Evolutionary conservation across 2,797 vertebrate genomes (phyloP).

Genomic region (Dipus sagitta): DNA sequence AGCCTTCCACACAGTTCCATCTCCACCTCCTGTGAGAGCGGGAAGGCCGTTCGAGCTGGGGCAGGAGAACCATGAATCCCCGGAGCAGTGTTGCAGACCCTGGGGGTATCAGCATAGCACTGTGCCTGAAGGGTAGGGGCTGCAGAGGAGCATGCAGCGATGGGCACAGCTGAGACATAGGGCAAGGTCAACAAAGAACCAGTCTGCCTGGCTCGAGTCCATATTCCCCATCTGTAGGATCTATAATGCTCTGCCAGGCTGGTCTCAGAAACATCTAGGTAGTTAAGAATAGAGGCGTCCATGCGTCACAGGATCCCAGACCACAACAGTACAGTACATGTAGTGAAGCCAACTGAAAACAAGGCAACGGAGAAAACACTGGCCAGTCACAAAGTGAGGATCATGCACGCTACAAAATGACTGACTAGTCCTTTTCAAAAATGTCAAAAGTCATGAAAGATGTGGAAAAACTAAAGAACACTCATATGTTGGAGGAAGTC

Average conservation of each 20-base stretch:
- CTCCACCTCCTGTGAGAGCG: rapidly evolving
- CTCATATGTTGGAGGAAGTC: background rate
- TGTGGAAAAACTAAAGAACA: background rate
- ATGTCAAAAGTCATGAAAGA: background rate
- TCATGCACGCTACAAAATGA: background rate
- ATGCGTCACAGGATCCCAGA: background rate
- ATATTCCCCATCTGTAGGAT: background rate
- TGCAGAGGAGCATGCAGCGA: too few species aligned
- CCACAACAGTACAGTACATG: background rate
- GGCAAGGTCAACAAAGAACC: background rate
- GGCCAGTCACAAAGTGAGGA: background rate
- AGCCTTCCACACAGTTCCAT: too few species aligned
- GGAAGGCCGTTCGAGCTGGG: background rate
- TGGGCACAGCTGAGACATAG: background rate
- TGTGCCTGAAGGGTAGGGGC: too few species aligned
- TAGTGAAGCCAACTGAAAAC: background rate
- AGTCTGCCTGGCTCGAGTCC: background rate
- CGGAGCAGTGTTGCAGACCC: background rate
- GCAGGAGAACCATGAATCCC: background rate
- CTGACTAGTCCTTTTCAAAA: background rate
- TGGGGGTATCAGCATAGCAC: too few species aligned
- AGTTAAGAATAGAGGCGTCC: background rate
- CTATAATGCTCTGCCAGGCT: background rate
- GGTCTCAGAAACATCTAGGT: background rate
- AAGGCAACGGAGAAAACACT: background rate